These are phyloP conservation scores for Teleiodes luculella DNA, from an alignment of 2,888 invertebrate species.

Conservation along the genomic window DNA sequence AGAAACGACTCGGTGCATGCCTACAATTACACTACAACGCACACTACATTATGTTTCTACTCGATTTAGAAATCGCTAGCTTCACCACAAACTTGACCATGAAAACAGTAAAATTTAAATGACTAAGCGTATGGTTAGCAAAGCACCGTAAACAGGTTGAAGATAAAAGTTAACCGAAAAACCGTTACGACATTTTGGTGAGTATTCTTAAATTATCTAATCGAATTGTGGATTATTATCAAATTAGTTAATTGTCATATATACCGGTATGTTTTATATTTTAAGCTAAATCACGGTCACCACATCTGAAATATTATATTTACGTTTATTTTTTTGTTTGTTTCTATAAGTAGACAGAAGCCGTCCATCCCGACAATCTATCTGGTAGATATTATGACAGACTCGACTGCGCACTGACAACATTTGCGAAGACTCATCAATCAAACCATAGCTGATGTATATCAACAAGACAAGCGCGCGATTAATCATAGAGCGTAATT, in stretches of 20 bases:
- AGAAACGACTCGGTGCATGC: constrained; percentile 52
- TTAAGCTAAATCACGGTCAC: too few species aligned
- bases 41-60: constrained; percentile 24
- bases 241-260: background rate
- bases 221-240: background rate
- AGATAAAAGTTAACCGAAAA: constrained; percentile 5
- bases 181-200: constrained; percentile 2
- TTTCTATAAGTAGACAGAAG: background rate
- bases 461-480: constrained; percentile 29
- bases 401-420: constrained; percentile 11
- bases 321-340: too few species aligned
- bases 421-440: constrained; percentile 34
- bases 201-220: background rate
- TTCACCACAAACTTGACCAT: constrained; percentile 27
- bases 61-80: constrained; percentile 37
- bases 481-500: constrained; percentile 33
- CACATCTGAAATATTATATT: too few species aligned
- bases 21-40: constrained; percentile 48
- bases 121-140: background rate
- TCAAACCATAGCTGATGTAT: constrained; percentile 36
- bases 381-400: constrained; percentile 8
- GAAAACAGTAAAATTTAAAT: constrained; percentile 19
- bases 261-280: background rate
- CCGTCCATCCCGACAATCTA: background rate
- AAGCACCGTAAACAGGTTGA: background rate